Evolutionary conservation across 2,113 vertebrate genomes (phyloP).

Genomic region (Desmodus rotundus): DNA sequence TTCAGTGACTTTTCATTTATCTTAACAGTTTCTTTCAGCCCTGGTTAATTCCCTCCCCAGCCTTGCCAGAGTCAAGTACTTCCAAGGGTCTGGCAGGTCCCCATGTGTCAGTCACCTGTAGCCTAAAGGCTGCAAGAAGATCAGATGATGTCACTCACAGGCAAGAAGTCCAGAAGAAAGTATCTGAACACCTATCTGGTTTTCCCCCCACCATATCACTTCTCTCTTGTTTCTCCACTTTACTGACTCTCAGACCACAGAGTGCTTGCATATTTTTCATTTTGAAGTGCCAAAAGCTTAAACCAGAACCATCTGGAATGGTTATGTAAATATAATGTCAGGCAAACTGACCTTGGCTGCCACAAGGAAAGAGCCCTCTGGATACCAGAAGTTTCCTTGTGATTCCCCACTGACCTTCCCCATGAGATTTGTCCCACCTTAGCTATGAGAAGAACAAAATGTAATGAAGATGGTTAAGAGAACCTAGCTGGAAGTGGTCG

Average conservation of each 20-base stretch:
- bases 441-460: neutral
- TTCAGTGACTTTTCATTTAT: conserved; percentile 58
- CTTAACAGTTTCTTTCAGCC: conserved; percentile 28
- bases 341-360: neutral
- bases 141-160: neutral
- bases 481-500: conserved; percentile 99
- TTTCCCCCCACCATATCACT: neutral
- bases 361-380: conserved; percentile 12
- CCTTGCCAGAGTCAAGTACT: conserved; percentile 15
- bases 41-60: neutral
- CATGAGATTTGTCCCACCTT: neutral
- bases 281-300: conserved; percentile 38
- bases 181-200: neutral
- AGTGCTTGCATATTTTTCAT: conserved; percentile 25
- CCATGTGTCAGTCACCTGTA: neutral
- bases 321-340: neutral
- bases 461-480: conserved; percentile 45
- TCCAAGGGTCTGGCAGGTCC: neutral
- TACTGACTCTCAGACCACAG: conserved; percentile 34
- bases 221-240: conserved; percentile 9
- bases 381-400: neutral
- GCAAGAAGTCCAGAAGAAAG: neutral
- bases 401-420: neutral
- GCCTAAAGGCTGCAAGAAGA: neutral
- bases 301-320: conserved; percentile 26